These are phyloP conservation scores for Terebella lapidaria DNA, from an alignment of 2,888 invertebrate genomes.

Conservation along the genomic window DNA sequence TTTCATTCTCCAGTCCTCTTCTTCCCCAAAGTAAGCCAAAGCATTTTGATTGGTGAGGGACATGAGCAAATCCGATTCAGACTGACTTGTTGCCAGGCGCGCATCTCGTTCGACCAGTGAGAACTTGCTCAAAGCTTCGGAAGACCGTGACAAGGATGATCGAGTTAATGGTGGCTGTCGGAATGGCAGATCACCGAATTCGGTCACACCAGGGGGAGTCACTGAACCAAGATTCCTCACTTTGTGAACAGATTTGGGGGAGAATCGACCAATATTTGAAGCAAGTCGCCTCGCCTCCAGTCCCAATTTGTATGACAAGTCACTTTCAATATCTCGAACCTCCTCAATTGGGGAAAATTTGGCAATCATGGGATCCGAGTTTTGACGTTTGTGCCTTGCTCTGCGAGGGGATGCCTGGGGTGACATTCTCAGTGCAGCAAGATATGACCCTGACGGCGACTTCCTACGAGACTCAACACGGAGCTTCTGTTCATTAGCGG, in stretches of 20 bases:
- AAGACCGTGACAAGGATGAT: constrained; percentile 14
- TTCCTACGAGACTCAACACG: background rate
- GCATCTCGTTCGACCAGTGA: constrained; percentile 14
- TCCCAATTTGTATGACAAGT: constrained; percentile 6
- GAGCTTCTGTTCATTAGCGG: constrained; percentile 1
- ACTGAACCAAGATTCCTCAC: background rate
- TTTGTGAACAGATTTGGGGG: background rate
- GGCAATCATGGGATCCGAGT: constrained; percentile 59
- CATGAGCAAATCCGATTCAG: constrained; percentile 19
- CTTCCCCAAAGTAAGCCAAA: constrained; percentile 34
- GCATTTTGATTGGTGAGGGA: constrained; percentile 5
- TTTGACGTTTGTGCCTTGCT: constrained; percentile 56
- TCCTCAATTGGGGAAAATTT: constrained; percentile 58
- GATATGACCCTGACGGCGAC: background rate
- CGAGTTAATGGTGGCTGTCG: background rate
- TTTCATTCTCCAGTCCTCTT: constrained; percentile 58
- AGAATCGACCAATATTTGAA: constrained; percentile 1
- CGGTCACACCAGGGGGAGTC: background rate
- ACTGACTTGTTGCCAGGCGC: constrained; percentile 19
- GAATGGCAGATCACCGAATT: background rate
- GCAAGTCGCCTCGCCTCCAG: constrained; percentile 11
- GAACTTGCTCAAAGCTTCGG: constrained; percentile 16
- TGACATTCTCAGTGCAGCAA: constrained; percentile 30
- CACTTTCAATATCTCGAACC: constrained; percentile 54
- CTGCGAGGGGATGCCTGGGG: constrained; percentile 47